These are phyloP conservation scores for Anastrepha ludens DNA, from an alignment of 1,140 invertebrate species.

Conservation along the genomic window DNA sequence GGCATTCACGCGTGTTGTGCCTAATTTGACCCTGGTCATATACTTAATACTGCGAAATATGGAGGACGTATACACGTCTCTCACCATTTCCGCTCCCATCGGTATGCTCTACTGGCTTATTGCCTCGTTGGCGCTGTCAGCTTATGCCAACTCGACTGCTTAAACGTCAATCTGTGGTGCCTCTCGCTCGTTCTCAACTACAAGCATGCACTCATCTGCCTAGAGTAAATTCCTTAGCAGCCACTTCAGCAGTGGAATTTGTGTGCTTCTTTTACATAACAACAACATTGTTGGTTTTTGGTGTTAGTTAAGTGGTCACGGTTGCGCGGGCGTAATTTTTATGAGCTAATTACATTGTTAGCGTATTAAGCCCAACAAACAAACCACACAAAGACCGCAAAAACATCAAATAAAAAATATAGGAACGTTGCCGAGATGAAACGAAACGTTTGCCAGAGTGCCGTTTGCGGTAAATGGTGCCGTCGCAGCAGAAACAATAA, in stretches of 20 bases:
- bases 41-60: constrained; percentile 1
- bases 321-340: constrained; percentile 44
- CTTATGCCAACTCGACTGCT: constrained; percentile 18
- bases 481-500: constrained; percentile 6
- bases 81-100: not conserved
- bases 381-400: not conserved
- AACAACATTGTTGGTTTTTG: constrained; percentile 35
- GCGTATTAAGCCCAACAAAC: constrained; percentile 3
- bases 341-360: constrained; percentile 42
- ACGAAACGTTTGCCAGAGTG: not conserved
- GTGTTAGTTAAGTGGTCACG: constrained; percentile 35
- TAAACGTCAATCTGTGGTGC: constrained; percentile 20
- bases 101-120: not conserved
- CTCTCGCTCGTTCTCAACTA: not conserved
- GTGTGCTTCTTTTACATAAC: constrained; percentile 17
- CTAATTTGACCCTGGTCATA: constrained; percentile 32
- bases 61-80: not conserved
- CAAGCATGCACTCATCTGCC: not conserved
- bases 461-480: not conserved
- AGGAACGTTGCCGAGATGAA: not conserved
- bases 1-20: constrained; percentile 28
- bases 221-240: not conserved
- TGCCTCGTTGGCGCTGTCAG: constrained; percentile 13
- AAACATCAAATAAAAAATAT: not conserved
- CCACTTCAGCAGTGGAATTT: not conserved